Percentiles rank a stretch among this genome's conserved stretches.
Evolutionary conservation across 2,888 invertebrate species (phyloP).

Genomic region (Frankliniella fusca): DNA sequence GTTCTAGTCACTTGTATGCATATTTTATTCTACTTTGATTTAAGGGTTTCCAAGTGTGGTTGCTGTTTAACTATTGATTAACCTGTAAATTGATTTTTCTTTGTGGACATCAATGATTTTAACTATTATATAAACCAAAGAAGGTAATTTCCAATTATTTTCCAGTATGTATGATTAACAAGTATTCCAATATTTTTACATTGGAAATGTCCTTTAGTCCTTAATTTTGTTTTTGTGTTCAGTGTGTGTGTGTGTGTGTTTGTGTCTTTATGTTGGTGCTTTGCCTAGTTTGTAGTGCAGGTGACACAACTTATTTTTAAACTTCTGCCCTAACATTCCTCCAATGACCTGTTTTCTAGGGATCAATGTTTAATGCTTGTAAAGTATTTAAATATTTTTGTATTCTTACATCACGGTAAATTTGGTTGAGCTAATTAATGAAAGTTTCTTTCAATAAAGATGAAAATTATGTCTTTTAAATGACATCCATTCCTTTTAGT

Average conservation of each 20-base stretch:
- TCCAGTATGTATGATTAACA: neutral
- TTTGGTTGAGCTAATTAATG: too few relatives aligned
- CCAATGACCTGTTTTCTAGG: too few relatives aligned
- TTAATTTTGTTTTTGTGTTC: neutral
- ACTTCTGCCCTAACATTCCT: neutral
- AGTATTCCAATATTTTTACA: neutral
- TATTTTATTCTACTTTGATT: neutral
- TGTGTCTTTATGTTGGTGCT: neutral
- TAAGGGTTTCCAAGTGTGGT: neutral
- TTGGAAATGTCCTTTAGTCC: neutral
- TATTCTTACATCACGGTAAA: too few relatives aligned
- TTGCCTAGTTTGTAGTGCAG: too few relatives aligned
- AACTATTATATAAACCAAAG: neutral
- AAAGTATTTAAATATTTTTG: too few relatives aligned
- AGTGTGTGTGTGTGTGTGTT: neutral
- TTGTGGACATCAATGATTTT: neutral
- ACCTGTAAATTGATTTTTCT: neutral
- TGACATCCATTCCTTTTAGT: too few relatives aligned
- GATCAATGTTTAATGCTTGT: too few relatives aligned
- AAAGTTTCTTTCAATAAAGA: too few relatives aligned
- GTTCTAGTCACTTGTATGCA: neutral
- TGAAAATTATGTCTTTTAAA: too few relatives aligned
- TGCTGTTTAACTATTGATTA: neutral
- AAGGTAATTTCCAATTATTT: neutral
- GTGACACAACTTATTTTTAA: neutral